A percentile compares a stretch with the other conserved stretches of the same genome.
These are phyloP conservation scores for Siniperca obscura DNA, from an alignment of 2,797 vertebrate species.

Conservation along the genomic window DNA sequence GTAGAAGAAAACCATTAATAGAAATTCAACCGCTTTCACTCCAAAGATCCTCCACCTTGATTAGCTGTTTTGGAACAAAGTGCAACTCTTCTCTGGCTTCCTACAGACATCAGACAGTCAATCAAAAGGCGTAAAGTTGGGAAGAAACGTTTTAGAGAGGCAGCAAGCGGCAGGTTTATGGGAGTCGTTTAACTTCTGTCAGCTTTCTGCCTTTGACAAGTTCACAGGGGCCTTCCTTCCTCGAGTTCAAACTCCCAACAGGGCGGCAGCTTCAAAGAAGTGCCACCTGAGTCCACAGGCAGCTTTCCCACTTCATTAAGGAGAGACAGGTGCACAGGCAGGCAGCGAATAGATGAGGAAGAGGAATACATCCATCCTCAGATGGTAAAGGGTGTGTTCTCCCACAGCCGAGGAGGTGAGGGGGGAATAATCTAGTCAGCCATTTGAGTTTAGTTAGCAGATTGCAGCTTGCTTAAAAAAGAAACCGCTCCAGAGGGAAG, in stretches of 20 bases:
- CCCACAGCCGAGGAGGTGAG: neutral
- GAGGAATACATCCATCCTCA: conserved; percentile 19
- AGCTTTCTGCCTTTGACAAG: conserved; percentile 44
- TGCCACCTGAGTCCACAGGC: conserved; percentile 48
- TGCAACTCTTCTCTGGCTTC: conserved; percentile 21
- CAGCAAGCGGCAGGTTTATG: conserved; percentile 26
- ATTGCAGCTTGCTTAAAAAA: conserved; percentile 45
- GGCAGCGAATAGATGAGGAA: neutral
- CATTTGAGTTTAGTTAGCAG: conserved; percentile 44
- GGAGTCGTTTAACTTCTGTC: conserved; percentile 63
- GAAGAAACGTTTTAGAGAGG: conserved; percentile 40
- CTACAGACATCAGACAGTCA: conserved; percentile 56
- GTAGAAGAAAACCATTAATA: conserved; percentile 21
- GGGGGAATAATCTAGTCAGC: conserved; percentile 42
- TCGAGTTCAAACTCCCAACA: conserved; percentile 54
- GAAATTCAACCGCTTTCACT: conserved; percentile 50
- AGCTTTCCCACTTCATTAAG: conserved; percentile 66
- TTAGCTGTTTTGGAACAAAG: conserved; percentile 45
- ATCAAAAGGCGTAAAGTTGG: conserved; percentile 45
- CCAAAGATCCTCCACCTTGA: conserved; percentile 54
- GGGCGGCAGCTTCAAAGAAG: conserved; percentile 55
- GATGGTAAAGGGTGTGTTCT: conserved; percentile 12
- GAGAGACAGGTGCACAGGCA: conserved; percentile 60
- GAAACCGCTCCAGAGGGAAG: conserved; percentile 51
- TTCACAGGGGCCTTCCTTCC: conserved; percentile 34